Evolutionary conservation across 2,797 vertebrate genomes (phyloP).

Genomic region (Pipistrellus pipistrellus): DNA sequence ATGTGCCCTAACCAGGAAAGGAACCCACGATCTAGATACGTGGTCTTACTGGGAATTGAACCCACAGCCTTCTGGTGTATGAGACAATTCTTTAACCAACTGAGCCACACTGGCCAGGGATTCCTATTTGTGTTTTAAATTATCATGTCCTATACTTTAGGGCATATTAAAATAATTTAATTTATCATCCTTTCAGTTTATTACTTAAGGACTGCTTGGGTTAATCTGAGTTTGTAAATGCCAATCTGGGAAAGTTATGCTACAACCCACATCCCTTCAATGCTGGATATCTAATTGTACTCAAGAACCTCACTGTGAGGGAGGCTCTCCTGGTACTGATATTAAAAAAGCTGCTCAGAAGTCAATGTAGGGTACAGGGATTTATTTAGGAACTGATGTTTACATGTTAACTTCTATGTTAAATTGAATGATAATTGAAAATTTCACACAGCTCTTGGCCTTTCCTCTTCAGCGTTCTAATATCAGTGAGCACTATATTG

Average conservation of each 20-base stretch:
- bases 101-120: background rate
- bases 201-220: background rate
- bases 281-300: background rate
- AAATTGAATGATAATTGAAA: background rate
- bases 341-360: background rate
- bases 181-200: background rate
- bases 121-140: background rate
- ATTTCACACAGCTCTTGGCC: background rate
- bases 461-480: background rate
- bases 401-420: background rate
- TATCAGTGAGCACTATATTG: background rate
- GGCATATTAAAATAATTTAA: constrained; percentile 49
- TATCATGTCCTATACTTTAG: background rate
- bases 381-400: background rate
- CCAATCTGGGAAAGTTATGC: background rate
- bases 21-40: background rate
- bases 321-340: background rate
- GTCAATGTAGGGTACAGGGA: background rate
- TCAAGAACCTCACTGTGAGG: background rate
- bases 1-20: background rate
- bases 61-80: background rate
- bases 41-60: background rate
- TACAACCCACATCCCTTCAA: background rate
- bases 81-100: background rate
- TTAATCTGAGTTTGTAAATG: background rate